Evolutionary conservation across 2,113 vertebrate species (phyloP).

Genomic region (Eupsittula cactorum): DNA sequence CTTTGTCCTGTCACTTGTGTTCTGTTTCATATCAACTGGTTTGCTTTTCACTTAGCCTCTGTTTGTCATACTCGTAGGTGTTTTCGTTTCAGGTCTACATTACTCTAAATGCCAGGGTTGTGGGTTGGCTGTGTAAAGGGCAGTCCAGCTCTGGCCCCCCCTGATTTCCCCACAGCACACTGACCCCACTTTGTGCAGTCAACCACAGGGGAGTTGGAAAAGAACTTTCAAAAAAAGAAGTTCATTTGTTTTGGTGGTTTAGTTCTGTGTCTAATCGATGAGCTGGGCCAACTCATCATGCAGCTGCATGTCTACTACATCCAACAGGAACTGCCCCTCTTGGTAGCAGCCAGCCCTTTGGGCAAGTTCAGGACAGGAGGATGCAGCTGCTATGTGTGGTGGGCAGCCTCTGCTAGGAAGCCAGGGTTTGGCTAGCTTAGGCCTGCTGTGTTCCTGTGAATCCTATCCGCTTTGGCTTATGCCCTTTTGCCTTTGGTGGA

Average conservation of each 20-base stretch:
- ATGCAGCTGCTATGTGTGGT: neutral
- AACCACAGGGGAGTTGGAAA: neutral
- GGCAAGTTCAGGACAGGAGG: neutral
- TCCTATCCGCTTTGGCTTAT: neutral
- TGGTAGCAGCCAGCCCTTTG: neutral
- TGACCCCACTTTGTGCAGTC: neutral
- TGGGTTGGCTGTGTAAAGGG: neutral
- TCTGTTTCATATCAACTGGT: neutral
- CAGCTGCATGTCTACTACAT: constrained; percentile 36
- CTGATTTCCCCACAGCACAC: neutral
- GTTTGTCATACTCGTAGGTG: neutral
- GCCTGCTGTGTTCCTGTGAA: neutral
- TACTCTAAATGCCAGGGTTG: neutral
- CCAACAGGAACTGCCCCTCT: neutral
- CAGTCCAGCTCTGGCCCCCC: neutral
- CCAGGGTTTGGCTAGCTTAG: neutral
- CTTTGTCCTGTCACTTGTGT: neutral
- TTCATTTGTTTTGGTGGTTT: constrained; percentile 16
- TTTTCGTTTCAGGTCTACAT: neutral
- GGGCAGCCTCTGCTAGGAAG: neutral
- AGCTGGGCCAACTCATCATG: neutral
- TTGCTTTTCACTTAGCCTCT: neutral
- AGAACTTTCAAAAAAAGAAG: neutral
- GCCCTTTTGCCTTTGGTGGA: neutral
- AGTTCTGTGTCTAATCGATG: neutral